These are phyloP conservation scores for Ptychadena robeensis DNA, from an alignment of 2,797 vertebrate species.

Conservation along the genomic window DNA sequence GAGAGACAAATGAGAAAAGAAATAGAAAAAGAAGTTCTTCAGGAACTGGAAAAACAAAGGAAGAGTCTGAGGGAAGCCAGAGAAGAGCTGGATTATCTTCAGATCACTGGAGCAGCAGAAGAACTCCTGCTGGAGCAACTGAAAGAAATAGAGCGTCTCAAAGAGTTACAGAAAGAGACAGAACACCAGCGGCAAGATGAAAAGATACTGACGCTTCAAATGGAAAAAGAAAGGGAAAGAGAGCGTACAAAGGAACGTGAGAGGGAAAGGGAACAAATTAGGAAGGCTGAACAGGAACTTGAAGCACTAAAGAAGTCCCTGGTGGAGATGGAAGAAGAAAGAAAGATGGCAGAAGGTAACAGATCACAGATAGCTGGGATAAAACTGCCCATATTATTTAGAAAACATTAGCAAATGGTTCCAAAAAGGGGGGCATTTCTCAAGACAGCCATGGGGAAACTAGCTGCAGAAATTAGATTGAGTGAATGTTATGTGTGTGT, in stretches of 20 bases:
- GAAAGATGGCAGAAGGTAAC: not conserved
- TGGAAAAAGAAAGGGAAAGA: not conserved
- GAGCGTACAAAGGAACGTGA: not conserved
- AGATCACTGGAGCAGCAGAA: not conserved
- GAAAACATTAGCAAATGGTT: too few species aligned
- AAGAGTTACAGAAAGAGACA: conserved; percentile 14
- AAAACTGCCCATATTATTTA: too few species aligned
- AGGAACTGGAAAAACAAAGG: conserved; percentile 3
- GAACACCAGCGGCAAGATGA: conserved; percentile 34
- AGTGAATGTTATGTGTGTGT: too few species aligned
- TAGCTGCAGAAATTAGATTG: too few species aligned
- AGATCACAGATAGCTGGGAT: not conserved
- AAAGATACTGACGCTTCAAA: not conserved
- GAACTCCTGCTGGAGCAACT: conserved; percentile 4
- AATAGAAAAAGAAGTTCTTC: conserved; percentile 2
- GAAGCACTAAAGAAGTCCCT: not conserved
- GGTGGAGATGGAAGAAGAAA: not conserved
- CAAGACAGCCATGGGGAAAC: too few species aligned
- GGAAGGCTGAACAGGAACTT: conserved; percentile 27
- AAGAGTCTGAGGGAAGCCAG: not conserved
- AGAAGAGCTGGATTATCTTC: conserved; percentile 6
- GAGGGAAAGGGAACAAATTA: not conserved
- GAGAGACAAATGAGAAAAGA: not conserved
- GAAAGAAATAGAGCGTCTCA: not conserved
- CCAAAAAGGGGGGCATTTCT: too few species aligned